Conservation (phyloP, 1,140 invertebrate genomes). For the Globodera ellingtonae region DNA sequence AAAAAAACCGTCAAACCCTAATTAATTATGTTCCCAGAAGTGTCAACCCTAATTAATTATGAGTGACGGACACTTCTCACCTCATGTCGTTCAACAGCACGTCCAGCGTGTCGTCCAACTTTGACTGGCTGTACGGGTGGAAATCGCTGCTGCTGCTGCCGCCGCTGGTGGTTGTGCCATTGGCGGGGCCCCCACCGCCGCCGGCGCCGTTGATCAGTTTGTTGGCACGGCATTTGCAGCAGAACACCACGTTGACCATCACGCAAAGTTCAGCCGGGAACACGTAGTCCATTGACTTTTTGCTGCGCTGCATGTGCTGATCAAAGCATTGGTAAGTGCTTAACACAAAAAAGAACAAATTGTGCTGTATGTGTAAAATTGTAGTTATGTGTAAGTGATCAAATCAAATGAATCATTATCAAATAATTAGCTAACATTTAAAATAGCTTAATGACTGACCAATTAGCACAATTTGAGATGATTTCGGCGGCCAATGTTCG, state of each 20-base stretch:
- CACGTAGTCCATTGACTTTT: conserved; percentile 95
- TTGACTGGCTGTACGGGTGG: conserved; percentile 50
- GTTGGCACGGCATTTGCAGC: conserved; percentile 69
- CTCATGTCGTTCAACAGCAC: conserved; percentile 65
- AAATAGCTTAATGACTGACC: conserved; percentile 68
- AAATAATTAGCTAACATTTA: no score
- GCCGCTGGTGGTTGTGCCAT: background rate
- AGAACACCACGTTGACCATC: conserved; percentile 95
- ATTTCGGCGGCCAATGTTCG: conserved; percentile 99
- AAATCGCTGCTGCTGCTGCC: background rate
- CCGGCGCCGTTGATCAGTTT: conserved; percentile 54
- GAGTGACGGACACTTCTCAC: no score
- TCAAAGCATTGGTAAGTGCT: conserved; percentile 75
- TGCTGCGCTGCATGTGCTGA: conserved; percentile 90
- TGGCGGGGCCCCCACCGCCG: background rate
- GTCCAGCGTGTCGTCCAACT: conserved; percentile 64
- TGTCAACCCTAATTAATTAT: no score
- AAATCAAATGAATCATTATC: conserved; percentile 10
- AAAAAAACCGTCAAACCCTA: no score
- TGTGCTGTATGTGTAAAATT: no score
- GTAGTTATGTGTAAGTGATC: background rate
- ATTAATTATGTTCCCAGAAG: no score
- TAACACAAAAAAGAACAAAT: conserved; percentile 24
- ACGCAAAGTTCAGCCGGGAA: conserved; percentile 96
- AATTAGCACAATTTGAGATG: conserved; percentile 96